Percentiles rank a stretch among this genome's conserved stretches.
These are phyloP conservation scores for Halcyon smyrnensis DNA, from an alignment of 2,797 vertebrate species.

Conservation along the genomic window DNA sequence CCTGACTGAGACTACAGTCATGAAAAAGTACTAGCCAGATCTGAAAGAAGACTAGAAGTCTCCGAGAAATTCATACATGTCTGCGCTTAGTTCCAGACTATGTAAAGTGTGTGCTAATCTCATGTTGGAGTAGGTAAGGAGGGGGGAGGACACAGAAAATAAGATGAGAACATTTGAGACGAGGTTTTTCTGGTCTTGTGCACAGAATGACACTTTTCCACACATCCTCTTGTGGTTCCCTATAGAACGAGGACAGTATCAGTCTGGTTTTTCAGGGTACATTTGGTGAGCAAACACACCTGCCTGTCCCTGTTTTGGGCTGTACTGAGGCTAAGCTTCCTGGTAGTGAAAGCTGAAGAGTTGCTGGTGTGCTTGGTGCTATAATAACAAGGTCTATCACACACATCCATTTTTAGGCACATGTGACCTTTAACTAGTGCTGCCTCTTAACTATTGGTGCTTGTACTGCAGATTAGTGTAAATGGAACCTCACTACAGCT, in stretches of 20 bases:
- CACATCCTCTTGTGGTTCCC: not conserved
- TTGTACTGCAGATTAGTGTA: not conserved
- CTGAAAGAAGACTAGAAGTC: not conserved
- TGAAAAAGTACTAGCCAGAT: not conserved
- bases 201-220: not conserved
- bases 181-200: not conserved
- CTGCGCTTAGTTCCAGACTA: not conserved
- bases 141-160: not conserved
- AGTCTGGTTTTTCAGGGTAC: not conserved
- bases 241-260: not conserved
- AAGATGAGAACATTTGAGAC: not conserved
- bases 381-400: not conserved
- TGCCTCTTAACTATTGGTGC: not conserved
- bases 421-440: not conserved
- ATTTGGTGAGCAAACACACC: not conserved
- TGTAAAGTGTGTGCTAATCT: not conserved
- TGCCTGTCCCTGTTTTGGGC: not conserved
- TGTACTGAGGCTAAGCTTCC: not conserved
- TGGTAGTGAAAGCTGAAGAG: not conserved
- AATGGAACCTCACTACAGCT: not conserved
- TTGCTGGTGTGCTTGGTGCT: not conserved
- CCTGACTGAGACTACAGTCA: not conserved
- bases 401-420: not conserved
- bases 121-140: not conserved
- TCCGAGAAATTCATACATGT: not conserved